Percentiles rank a stretch among this genome's conserved stretches.
Conservation (phyloP, 2,888 invertebrate species). For the Marasmarcha lunaedactyla region DNA sequence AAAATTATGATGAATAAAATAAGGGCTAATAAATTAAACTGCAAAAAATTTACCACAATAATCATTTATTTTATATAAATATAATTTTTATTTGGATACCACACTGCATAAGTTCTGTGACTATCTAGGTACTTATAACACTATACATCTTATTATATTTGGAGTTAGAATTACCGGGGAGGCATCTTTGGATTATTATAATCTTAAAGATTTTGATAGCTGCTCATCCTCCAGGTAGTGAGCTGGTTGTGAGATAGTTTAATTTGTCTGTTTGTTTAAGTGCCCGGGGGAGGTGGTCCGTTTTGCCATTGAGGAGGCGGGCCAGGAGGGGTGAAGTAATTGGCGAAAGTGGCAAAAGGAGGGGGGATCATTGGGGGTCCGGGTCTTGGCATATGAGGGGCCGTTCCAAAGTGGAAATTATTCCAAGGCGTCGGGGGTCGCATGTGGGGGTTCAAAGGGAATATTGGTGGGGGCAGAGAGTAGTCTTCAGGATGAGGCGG, state of each 20-base stretch:
- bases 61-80: conserved; percentile 46
- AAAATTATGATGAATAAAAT: too few relatives aligned
- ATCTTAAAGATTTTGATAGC: background rate
- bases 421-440: conserved; percentile 26
- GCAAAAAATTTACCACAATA: conserved; percentile 18
- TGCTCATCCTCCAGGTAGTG: background rate
- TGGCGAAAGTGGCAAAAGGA: conserved; percentile 28
- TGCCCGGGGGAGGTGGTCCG: conserved; percentile 50
- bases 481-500: conserved; percentile 28
- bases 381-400: conserved; percentile 19
- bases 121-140: conserved; percentile 30
- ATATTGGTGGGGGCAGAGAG: conserved; percentile 22
- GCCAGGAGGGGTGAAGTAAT: conserved; percentile 14
- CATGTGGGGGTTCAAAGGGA: conserved; percentile 24
- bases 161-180: background rate
- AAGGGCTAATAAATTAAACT: background rate
- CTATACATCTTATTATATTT: conserved; percentile 20
- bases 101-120: conserved; percentile 37
- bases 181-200: background rate
- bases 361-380: conserved; percentile 33
- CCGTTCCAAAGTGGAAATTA: conserved; percentile 35
- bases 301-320: conserved; percentile 36
- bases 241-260: background rate
- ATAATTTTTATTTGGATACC: conserved; percentile 60
- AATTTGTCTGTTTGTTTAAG: conserved; percentile 22